Evolutionary conservation across 2,888 invertebrate species (phyloP).

Genomic region (Ommatoiulus sabulosus): DNA sequence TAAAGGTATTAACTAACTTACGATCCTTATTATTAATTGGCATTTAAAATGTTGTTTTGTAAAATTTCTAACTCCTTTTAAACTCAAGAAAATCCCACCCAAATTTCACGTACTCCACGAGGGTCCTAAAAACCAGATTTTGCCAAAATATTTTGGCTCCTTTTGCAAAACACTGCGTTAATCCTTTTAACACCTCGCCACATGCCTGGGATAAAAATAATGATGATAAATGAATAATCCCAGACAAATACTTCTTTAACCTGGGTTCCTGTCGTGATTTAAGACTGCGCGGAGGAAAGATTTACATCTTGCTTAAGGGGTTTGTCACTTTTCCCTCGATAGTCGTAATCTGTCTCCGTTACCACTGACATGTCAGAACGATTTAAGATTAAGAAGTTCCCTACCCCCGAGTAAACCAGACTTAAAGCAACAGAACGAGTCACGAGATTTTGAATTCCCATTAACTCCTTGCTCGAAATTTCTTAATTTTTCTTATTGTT

Average conservation of each 20-base stretch:
- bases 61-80: too few species aligned
- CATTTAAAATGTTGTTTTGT: too few species aligned
- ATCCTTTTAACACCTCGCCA: constrained; percentile 5
- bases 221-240: neutral
- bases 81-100: too few species aligned
- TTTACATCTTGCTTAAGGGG: neutral
- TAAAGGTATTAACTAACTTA: too few species aligned
- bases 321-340: neutral
- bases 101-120: too few species aligned
- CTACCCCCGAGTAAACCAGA: too few species aligned
- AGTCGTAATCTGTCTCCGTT: neutral
- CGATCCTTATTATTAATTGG: too few species aligned
- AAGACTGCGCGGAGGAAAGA: too few species aligned
- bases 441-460: too few species aligned
- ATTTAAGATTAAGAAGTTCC: neutral
- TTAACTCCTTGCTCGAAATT: too few species aligned
- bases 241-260: neutral
- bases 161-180: neutral
- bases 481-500: too few species aligned
- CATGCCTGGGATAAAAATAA: neutral
- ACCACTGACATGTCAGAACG: neutral
- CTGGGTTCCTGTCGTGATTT: neutral
- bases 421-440: too few species aligned
- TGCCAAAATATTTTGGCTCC: neutral
- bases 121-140: neutral